Conservation (phyloP, 2,113 vertebrate species). For the Anser brachyrhynchus region DNA sequence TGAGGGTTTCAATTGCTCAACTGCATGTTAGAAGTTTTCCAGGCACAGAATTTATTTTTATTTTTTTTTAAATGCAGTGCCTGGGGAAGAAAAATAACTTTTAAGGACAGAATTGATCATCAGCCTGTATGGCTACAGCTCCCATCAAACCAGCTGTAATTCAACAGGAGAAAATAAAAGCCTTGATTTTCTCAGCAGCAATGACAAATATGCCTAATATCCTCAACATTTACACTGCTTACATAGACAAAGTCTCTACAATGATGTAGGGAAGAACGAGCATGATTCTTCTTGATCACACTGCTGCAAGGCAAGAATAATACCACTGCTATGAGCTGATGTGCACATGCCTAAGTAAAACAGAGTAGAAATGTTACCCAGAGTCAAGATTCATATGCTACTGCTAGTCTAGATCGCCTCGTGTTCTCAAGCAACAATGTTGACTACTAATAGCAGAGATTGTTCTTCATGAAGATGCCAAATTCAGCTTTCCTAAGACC, state of each 20-base stretch:
- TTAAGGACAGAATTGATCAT: constrained; percentile 35
- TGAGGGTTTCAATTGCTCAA: background rate
- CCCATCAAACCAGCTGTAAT: constrained; percentile 29
- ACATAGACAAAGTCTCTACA: constrained; percentile 25
- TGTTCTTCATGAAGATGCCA: background rate
- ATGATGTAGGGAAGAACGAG: background rate
- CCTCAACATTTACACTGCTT: background rate
- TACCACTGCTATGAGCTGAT: background rate
- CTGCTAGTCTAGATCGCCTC: background rate
- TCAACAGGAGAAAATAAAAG: background rate
- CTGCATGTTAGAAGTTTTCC: background rate
- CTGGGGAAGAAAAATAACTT: constrained; percentile 23
- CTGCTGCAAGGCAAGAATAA: constrained; percentile 5
- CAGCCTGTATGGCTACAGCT: constrained; percentile 20
- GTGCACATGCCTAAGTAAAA: background rate
- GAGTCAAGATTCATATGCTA: background rate
- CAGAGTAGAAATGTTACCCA: background rate
- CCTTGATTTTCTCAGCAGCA: background rate
- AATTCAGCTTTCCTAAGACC: background rate
- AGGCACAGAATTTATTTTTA: background rate
- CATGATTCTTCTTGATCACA: background rate
- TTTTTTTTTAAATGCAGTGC: constrained; percentile 35
- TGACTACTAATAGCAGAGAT: background rate
- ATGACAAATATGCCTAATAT: constrained; percentile 47
- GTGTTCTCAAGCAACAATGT: background rate